phyloP scores from a whole-genome alignment of 2,113 vertebrate genomes.

The Phylloscopus whistleri region DNA sequence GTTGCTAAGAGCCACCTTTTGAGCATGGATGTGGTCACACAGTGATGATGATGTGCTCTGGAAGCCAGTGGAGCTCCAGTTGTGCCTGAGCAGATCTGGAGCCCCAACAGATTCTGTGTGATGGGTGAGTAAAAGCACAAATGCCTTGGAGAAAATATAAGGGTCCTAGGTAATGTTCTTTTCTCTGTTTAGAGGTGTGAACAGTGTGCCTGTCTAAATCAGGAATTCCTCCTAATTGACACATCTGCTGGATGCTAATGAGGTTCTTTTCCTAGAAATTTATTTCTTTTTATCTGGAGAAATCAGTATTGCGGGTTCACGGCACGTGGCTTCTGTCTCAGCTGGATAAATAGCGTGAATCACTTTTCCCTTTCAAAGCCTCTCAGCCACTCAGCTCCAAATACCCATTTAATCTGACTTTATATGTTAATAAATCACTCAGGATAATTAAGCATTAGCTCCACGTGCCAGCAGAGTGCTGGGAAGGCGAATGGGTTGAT shows the following conservation, averaged over 20 bases:
- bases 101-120: accelerated
- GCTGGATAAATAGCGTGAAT: slow-evolving; percentile 55
- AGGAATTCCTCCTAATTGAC: background rate
- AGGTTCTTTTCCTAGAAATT: background rate
- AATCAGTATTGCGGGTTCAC: background rate
- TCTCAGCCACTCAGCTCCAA: slow-evolving; percentile 33
- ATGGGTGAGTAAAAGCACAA: background rate
- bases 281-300: background rate
- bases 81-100: background rate
- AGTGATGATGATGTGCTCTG: background rate
- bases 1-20: background rate
- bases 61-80: background rate
- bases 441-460: slow-evolving; percentile 48
- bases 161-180: background rate
- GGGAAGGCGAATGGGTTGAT: background rate
- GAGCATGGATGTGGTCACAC: background rate
- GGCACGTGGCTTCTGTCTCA: slow-evolving; percentile 22
- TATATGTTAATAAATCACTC: slow-evolving; percentile 64
- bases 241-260: background rate
- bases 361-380: slow-evolving; percentile 37
- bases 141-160: background rate
- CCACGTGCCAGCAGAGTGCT: background rate
- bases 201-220: background rate
- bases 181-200: background rate
- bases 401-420: slow-evolving; percentile 60